A percentile compares a stretch with the other conserved stretches of the same genome.
These are phyloP conservation scores for Rhagoletis pomonella DNA, from an alignment of 1,140 invertebrate species.

Conservation along the genomic window DNA sequence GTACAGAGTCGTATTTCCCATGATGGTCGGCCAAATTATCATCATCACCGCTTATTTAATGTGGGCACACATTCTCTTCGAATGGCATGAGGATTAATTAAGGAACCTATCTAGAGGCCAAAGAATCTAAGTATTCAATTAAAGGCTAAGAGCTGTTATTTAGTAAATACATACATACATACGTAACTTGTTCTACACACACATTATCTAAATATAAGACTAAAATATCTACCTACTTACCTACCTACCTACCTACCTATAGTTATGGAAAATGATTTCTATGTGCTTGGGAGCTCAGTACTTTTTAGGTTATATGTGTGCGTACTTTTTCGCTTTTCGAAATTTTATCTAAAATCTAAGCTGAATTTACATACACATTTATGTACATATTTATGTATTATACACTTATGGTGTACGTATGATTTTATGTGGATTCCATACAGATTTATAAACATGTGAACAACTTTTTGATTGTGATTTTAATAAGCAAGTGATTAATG, in stretches of 20 bases:
- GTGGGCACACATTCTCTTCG: slow-evolving; percentile 80
- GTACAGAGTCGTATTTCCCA: slow-evolving; percentile 84
- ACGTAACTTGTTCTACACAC: not conserved
- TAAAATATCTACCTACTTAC: slow-evolving; percentile 4
- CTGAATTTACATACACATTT: slow-evolving; percentile 23
- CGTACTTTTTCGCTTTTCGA: slow-evolving; percentile 37
- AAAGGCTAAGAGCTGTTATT: not conserved
- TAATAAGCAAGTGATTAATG: not conserved
- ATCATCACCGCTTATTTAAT: slow-evolving; percentile 82
- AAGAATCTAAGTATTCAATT: not conserved
- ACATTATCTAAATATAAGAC: not conserved
- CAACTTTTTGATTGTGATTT: slow-evolving; percentile 29
- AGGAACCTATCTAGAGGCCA: not conserved
- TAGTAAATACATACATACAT: not conserved
- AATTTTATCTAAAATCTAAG: slow-evolving; percentile 19
- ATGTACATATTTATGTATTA: slow-evolving; percentile 1
- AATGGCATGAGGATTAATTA: slow-evolving; percentile 76
- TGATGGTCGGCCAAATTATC: slow-evolving; percentile 81
- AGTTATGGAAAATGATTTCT: not conserved
- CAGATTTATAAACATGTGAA: not conserved
- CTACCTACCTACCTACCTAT: not conserved
- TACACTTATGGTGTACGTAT: not conserved
- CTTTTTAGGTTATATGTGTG: not conserved
- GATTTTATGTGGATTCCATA: not conserved
- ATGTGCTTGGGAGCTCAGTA: not conserved